These are phyloP conservation scores for Nomada fucata DNA, from an alignment of 2,888 invertebrate species.

Conservation along the genomic window DNA sequence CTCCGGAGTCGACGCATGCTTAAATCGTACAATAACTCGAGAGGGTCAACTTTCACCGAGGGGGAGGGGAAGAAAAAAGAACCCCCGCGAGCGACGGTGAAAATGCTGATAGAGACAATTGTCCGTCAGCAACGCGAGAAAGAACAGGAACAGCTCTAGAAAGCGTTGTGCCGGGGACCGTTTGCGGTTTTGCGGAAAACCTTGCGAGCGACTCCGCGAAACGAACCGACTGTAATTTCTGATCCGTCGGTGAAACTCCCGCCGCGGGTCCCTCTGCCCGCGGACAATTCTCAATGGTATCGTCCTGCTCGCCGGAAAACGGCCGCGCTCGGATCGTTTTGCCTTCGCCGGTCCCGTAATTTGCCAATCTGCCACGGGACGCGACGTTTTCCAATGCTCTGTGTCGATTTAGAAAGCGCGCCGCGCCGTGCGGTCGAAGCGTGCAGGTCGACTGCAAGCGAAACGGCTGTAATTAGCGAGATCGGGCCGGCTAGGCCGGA, in stretches of 20 bases:
- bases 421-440: neutral
- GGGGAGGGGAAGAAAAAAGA: slow-evolving; percentile 12
- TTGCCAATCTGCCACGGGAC: slow-evolving; percentile 32
- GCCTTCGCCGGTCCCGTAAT: slow-evolving; percentile 33
- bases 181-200: slow-evolving; percentile 43
- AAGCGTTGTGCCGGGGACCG: slow-evolving; percentile 39
- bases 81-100: slow-evolving; percentile 22
- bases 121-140: slow-evolving; percentile 32
- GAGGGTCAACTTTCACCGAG: slow-evolving; percentile 61
- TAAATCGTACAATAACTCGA: slow-evolving; percentile 28
- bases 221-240: slow-evolving; percentile 14
- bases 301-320: neutral
- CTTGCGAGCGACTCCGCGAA: slow-evolving; percentile 17
- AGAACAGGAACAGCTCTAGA: slow-evolving; percentile 34
- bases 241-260: slow-evolving; percentile 7
- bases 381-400: slow-evolving; percentile 33
- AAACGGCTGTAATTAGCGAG: slow-evolving; percentile 65
- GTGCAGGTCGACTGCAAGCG: slow-evolving; percentile 29
- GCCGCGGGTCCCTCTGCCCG: neutral
- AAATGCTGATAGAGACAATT: slow-evolving; percentile 54
- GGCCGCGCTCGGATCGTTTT: slow-evolving; percentile 12
- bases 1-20: slow-evolving; percentile 21
- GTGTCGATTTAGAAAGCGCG: slow-evolving; percentile 58
- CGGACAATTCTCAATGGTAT: neutral
- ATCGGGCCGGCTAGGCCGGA: slow-evolving; percentile 19